A percentile compares a stretch with the other conserved stretches of the same genome.
These are phyloP conservation scores for Bos taurus DNA, from an alignment of 2,113 vertebrate genomes.

Conservation along the genomic window ARS-UCD2.0 NC_037331.1:71917001-71917500, in stretches of 20 bases:
- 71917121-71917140: not conserved
- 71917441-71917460: not conserved
- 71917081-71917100: not conserved
- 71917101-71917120: not conserved
- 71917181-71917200: not conserved
- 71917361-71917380: not conserved
- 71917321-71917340: not conserved
- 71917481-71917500: not conserved
- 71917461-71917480: not conserved
- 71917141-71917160: not conserved
- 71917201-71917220: not conserved
- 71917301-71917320: not conserved
- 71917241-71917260: not conserved
- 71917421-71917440: not conserved
- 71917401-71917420: not conserved
- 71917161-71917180: slow-evolving; percentile 15
- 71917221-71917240: not conserved
- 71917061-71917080: not conserved
- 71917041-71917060: not conserved
- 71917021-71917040: not conserved
- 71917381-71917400: not conserved
- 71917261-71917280: not conserved
- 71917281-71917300: not conserved
- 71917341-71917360: rapidly evolving
- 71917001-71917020: not conserved